A percentile compares a stretch with the other conserved stretches of the same genome.
Evolutionary conservation across 1,140 invertebrate genomes (phyloP).

Genomic region (Drosophila pallidifrons): DNA sequence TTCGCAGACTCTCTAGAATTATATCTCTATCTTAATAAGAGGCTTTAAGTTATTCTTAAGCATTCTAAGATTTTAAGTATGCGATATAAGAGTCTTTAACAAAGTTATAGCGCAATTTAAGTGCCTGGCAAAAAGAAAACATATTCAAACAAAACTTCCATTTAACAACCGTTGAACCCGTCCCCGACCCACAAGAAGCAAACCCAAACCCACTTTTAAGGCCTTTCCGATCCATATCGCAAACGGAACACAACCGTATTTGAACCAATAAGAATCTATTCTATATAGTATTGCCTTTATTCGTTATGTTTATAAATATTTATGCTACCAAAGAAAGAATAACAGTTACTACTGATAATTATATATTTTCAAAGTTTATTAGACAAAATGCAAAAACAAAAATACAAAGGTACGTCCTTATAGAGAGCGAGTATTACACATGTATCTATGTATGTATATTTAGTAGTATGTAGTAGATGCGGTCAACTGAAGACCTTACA

Average conservation of each 20-base stretch:
- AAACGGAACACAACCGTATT: background rate
- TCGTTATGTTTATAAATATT: slow-evolving; percentile 46
- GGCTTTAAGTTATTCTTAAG: slow-evolving; percentile 16
- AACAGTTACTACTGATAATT: slow-evolving; percentile 14
- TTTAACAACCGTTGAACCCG: background rate
- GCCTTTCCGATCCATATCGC: slow-evolving; percentile 15
- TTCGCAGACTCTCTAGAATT: no score
- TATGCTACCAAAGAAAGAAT: slow-evolving; percentile 15
- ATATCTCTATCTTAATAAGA: background rate
- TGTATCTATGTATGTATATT: slow-evolving; percentile 24
- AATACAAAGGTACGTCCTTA: slow-evolving; percentile 49
- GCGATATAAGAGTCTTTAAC: background rate
- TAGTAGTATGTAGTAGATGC: slow-evolving; percentile 46
- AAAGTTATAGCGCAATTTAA: slow-evolving; percentile 48
- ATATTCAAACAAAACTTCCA: slow-evolving; percentile 4
- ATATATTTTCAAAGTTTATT: slow-evolving; percentile 69
- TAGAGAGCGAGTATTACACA: slow-evolving; percentile 44
- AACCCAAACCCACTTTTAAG: background rate
- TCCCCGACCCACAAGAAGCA: background rate
- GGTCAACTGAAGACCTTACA: slow-evolving; percentile 34
- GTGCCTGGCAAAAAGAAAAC: slow-evolving; percentile 44
- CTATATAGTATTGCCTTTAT: slow-evolving; percentile 6
- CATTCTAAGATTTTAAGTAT: background rate
- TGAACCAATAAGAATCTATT: slow-evolving; percentile 20
- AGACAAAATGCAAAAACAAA: slow-evolving; percentile 49